A percentile compares a stretch with the other conserved stretches of the same genome.
Evolutionary conservation across 2,113 vertebrate species (phyloP).

Genomic region (Pycnonotus jocosus): DNA sequence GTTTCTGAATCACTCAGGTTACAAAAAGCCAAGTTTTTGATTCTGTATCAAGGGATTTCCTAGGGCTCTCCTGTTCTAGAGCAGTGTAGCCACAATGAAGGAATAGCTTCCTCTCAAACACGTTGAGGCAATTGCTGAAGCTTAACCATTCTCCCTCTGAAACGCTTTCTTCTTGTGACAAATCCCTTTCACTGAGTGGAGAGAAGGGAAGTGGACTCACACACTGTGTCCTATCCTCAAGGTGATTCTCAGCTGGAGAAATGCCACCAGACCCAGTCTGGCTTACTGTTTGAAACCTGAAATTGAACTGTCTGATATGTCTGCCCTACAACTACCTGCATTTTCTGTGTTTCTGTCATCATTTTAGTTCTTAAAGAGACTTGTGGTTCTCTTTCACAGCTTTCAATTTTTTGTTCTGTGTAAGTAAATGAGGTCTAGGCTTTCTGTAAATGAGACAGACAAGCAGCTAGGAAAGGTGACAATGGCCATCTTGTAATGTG

Average conservation of each 20-base stretch:
- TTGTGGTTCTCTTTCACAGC: not conserved
- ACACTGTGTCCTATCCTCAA: not conserved
- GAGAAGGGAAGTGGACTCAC: not conserved
- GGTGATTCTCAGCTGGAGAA: not conserved
- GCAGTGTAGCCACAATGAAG: not conserved
- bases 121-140: not conserved
- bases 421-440: not conserved
- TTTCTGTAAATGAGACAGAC: not conserved
- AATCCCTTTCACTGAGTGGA: not conserved
- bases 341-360: not conserved
- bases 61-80: not conserved
- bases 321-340: not conserved
- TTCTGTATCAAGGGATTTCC: rapidly evolving
- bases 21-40: not conserved
- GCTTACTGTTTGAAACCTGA: not conserved
- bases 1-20: not conserved
- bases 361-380: not conserved
- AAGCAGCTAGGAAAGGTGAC: not conserved
- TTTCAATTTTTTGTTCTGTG: not conserved
- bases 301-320: not conserved
- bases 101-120: not conserved
- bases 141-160: not conserved
- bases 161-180: not conserved
- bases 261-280: not conserved
- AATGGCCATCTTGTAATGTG: not conserved